These are phyloP conservation scores for Eristalis intricaria DNA, from an alignment of 2,888 invertebrate genomes.

Conservation along the genomic window DNA sequence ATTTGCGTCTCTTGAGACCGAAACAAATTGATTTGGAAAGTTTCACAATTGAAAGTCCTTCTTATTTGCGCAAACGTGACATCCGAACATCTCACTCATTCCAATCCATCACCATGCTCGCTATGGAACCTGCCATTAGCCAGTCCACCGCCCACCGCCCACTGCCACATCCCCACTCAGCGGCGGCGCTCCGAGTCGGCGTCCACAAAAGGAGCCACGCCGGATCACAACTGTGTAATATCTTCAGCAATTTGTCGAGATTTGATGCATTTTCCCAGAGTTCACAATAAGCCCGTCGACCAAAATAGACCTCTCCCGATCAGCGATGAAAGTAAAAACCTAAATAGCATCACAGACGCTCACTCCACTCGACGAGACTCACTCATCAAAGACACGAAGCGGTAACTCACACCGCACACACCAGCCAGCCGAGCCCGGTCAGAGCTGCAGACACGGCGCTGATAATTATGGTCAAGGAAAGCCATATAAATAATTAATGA, in stretches of 20 bases:
- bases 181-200: not conserved
- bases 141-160: slow-evolving; percentile 53
- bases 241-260: slow-evolving; percentile 65
- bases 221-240: slow-evolving; percentile 58
- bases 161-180: slow-evolving; percentile 27
- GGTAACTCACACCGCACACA: slow-evolving; percentile 20
- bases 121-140: not conserved
- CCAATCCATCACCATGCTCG: not conserved
- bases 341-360: slow-evolving; percentile 55
- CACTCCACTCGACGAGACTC: not conserved
- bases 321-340: slow-evolving; percentile 68
- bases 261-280: slow-evolving; percentile 66
- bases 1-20: not conserved
- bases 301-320: slow-evolving; percentile 26
- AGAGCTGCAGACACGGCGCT: slow-evolving; percentile 4
- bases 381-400: slow-evolving; percentile 9
- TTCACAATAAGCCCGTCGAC: slow-evolving; percentile 56
- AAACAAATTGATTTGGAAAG: not conserved
- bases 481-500: slow-evolving; percentile 72
- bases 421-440: slow-evolving; percentile 8
- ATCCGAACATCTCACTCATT: not conserved
- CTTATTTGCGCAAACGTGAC: not conserved
- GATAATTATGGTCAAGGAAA: slow-evolving; percentile 69
- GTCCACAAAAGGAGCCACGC: slow-evolving; percentile 29
- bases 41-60: slow-evolving; percentile 1